These are phyloP conservation scores for Eupsittula cactorum DNA, from an alignment of 2,113 vertebrate genomes.

Conservation along the genomic window DNA sequence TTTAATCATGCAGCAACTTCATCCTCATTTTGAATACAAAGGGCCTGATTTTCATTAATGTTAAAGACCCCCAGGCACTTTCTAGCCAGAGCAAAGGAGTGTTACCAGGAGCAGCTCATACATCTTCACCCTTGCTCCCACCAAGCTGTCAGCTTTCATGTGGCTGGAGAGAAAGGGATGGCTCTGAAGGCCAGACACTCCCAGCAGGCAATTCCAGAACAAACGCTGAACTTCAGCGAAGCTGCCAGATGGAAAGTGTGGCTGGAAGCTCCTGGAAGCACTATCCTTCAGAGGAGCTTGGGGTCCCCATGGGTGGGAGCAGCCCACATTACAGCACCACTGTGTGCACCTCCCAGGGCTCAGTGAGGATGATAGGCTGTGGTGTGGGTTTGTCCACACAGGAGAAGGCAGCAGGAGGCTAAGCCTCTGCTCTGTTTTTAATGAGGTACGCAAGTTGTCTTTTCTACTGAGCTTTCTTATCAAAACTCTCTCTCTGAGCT, in stretches of 20 bases:
- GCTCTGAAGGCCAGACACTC: not conserved
- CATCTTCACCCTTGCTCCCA: not conserved
- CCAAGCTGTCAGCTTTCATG: not conserved
- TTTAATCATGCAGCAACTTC: conserved; percentile 13
- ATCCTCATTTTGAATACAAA: conserved; percentile 6
- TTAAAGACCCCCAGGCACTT: not conserved
- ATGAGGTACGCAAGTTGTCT: not conserved
- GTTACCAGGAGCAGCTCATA: not conserved
- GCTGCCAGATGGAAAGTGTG: not conserved
- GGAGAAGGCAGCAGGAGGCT: not conserved
- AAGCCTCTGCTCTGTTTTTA: not conserved
- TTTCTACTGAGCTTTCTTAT: not conserved
- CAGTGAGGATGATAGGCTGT: fast-evolving
- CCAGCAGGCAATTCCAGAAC: not conserved
- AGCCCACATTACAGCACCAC: not conserved
- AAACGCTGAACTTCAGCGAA: not conserved
- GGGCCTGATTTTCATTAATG: not conserved
- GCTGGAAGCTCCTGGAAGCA: not conserved
- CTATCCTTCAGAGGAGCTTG: not conserved
- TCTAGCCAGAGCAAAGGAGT: not conserved
- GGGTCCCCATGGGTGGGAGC: fast-evolving
- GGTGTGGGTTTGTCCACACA: not conserved
- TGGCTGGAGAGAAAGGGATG: not conserved
- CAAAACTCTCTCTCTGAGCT: not conserved
- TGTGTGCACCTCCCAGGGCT: not conserved